phyloP scores from a whole-genome alignment of 2,797 vertebrate genomes.

The Pogonophryne albipinna region DNA sequence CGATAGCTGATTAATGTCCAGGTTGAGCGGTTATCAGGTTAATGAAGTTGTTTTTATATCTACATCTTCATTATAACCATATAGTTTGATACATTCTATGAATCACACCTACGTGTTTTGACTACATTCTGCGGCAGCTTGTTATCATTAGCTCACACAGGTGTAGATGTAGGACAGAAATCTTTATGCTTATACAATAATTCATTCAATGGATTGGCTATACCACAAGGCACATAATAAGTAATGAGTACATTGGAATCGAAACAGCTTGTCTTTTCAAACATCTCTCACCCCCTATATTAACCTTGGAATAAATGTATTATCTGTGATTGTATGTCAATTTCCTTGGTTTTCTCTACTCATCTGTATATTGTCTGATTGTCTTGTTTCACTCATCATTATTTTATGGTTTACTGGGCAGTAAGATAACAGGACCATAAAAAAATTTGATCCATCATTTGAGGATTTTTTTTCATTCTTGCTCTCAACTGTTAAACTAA shows the following conservation, averaged over 20 bases:
- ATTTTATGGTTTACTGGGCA: neutral
- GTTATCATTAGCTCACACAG: neutral
- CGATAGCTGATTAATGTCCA: neutral
- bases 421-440: neutral
- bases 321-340: neutral
- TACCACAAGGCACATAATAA: neutral
- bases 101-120: neutral
- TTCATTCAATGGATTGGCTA: conserved; percentile 10
- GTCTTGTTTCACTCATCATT: neutral
- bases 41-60: too few species aligned
- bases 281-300: too few species aligned
- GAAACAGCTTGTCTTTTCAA: neutral
- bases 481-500: conserved; percentile 5
- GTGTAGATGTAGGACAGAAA: neutral
- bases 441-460: neutral
- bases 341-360: neutral
- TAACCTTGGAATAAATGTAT: too few species aligned
- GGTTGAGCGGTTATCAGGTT: neutral
- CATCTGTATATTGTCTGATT: neutral
- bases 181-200: neutral
- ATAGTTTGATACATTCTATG: neutral
- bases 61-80: too few species aligned
- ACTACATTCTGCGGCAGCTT: neutral
- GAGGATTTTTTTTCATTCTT: neutral
- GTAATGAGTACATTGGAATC: neutral